Base-by-base conservation (phyloP, 2,113 vertebrate species). In the Lagopus leucura region DNA sequence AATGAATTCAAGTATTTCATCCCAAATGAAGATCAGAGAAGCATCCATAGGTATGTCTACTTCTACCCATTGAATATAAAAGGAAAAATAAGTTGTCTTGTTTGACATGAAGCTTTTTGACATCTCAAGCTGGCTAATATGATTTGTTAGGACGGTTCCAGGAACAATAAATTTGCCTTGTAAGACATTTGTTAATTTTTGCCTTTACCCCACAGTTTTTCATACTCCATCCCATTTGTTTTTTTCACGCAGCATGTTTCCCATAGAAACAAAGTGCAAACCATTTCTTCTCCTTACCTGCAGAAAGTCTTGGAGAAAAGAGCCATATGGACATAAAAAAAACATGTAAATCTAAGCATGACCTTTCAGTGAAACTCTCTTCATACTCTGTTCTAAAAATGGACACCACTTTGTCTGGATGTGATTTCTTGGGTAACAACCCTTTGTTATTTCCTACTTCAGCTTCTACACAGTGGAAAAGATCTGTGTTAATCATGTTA, bases 331-430 rank as follows among this genome's bases (percentile, higher is more conserved):
- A 7, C 9, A 18, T 40, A 14, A 57, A 64, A 86, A 85, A 17
- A 22, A 5, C 2, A 7, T 0, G 1, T 7, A 34, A 77, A 73
- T 1, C 0, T 2, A 38, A 77, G 4, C 25, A 40, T 54, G 67
- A 58, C 6, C 6, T 71, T 60, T 38, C 34, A 70, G 24, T 25
- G 17, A 36, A 84, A 34, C 2, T 34, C 7, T 48, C 45, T 45
- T 28, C 22, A 19, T 30, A 8, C 6, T 84, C 42, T 32, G 22
- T 38, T 32, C 57, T 30, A 34, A 38, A 48, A 77, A 74, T 4
- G 6, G 52, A 22, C 32, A 54, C 42, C n/a, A 2, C 7, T 64
- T 78, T 66, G 19, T 47, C 40, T 13, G 25, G 32, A 13, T 69
- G 20, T 2, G 6, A 55, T 43, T 28, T 32, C 30, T 63, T 15